Base-by-base conservation (phyloP, 2,797 vertebrate genomes). In the Fratercula arctica region DNA sequence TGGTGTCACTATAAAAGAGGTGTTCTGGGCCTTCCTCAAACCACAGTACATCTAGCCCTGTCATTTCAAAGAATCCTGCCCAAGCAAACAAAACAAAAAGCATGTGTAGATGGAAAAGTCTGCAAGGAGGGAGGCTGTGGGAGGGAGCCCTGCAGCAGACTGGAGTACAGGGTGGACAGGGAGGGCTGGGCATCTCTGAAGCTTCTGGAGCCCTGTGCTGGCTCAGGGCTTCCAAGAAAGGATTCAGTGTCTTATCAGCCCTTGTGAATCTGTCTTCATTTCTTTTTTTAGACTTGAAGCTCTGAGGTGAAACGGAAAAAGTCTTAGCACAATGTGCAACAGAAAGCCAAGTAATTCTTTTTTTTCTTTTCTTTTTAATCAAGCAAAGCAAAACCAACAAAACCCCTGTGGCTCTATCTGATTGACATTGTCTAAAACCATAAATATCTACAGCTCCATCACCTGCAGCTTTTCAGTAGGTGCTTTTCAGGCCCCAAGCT, bases 111-210 rank as follows among this genome's bases (percentile, higher is more conserved):
- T 23, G 28, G 51, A 43, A 39, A 59, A 31, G 11, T 16, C 51
- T 26, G 28, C 20, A 17, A 37, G 50, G 73, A 29, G n/a, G 39
- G 46, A 54, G 18, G n/a, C 11, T 10, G 21, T 13, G 37, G 29
- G 68, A 46, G 51, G 59, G 63, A 29, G 24, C 12, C 53, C 7
- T 8, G 72, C 12, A 29, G 59, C 33, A 26, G 24, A 11, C 9
- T 1, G 0, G 51, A 16, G 14, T 33, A 12, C 1, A 3, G 1
- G 15, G 39, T 31, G 45, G n/a, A 8, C 9, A 18, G 13, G 46
- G 56, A 35, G 43, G 19, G 6, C 33, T 28, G 18, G 13, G 23
- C 35, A 21, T 21, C 16, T 21, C 46, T 61, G 45, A 50, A 41
- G 39, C 13, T 87, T 33, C n/a, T 61, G 33, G 29, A 77, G 25